Evolutionary conservation across 1,140 invertebrate species (phyloP).

Genomic region (Orchesella cincta): DNA sequence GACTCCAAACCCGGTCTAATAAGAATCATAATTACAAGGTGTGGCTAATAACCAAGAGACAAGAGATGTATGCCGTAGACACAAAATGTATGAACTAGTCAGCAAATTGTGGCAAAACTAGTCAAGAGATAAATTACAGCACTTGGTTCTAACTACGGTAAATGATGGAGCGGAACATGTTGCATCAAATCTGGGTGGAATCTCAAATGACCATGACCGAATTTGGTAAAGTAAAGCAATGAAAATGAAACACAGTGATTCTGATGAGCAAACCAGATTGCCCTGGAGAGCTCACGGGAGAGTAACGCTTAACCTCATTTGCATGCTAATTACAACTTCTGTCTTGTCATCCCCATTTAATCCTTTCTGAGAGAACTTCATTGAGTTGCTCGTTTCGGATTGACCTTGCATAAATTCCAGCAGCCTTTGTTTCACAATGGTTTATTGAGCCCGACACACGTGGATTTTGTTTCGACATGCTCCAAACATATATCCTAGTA

Average conservation of each 20-base stretch:
- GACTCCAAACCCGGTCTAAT: no score
- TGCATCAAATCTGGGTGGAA: not conserved
- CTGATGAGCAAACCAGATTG: not conserved
- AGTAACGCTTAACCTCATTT: not conserved
- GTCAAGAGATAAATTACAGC: not conserved
- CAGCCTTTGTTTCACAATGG: no score
- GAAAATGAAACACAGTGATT: no score
- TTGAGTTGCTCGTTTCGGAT: no score
- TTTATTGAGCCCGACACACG: no score
- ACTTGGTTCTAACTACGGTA: not conserved
- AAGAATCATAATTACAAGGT: no score
- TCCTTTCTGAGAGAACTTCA: no score
- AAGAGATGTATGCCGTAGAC: no score
- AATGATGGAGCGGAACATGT: not conserved
- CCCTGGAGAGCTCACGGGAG: not conserved
- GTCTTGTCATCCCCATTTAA: not conserved
- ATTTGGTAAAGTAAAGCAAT: not conserved
- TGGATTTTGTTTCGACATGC: no score
- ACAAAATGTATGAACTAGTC: not conserved
- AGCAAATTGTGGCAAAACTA: not conserved
- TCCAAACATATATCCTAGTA: no score
- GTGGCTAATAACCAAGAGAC: no score
- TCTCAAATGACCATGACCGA: conserved; percentile 7
- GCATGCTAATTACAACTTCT: conserved; percentile 20
- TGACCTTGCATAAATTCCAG: no score